Conservation (phyloP, 2,113 vertebrate species). For the Montifringilla adamsi region DNA sequence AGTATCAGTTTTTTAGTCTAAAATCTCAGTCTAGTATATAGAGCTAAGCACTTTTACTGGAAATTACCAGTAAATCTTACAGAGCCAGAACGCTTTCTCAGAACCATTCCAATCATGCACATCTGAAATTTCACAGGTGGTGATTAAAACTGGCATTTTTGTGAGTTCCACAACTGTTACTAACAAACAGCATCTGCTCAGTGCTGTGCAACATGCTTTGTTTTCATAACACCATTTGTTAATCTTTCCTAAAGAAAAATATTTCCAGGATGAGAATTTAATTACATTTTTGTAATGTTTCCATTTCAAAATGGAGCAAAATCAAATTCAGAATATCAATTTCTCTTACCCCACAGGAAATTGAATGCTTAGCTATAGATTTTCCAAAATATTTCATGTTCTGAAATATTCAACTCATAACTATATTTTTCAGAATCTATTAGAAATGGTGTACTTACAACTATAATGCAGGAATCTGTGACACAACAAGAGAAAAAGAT, state of each 20-base stretch:
- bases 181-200: conserved; percentile 1
- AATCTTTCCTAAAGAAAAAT: background rate
- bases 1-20: background rate
- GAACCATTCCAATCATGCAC: background rate
- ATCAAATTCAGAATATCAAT: background rate
- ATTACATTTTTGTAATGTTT: background rate
- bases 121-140: background rate
- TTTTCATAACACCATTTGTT: conserved; percentile 10
- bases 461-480: background rate
- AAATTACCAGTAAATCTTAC: background rate
- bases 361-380: background rate
- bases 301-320: background rate
- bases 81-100: background rate
- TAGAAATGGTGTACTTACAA: background rate
- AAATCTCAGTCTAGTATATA: background rate
- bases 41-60: background rate
- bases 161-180: background rate
- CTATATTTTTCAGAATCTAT: background rate
- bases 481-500: background rate
- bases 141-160: conserved; percentile 21
- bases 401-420: background rate
- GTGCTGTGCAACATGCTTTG: background rate
- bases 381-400: background rate
- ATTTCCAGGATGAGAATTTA: background rate
- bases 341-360: background rate